Evolutionary conservation across 2,113 vertebrate genomes (phyloP), one percentile per base, ranked within the genome.

Genomic region (Dermatemys mawii): DNA sequence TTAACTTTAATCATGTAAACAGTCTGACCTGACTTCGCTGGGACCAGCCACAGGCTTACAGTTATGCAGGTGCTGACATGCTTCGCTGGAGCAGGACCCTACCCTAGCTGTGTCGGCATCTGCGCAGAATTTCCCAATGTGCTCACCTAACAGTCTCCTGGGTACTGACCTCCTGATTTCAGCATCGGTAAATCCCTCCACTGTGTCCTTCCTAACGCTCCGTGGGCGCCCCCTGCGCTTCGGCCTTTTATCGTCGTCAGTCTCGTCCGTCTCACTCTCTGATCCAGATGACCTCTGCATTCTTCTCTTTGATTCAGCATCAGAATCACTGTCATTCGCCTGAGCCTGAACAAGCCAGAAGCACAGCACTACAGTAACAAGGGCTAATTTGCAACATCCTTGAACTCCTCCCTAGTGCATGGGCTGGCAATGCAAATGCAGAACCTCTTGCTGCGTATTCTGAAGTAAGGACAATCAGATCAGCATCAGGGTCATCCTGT

Each of bases 291-390:
- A 99, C 26, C 98, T 98, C 96, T 99, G 98, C 2, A 98, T 98
- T 96, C 99, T 99, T 82, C 99, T 98, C 97, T 99, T 99, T 32
- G 99, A 99, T 90, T 99, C 99, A 7, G 98, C 98, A 67, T 99
- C 99, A 1, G 99, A 99, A 89, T 99, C 99, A 17, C 99, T 99
- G 92, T 99, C 99, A 54, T 99, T 99, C 78, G 99, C 98, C 95
- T 98, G 99, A 86, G 99, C 98, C 99, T 99, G 96, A 57, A 87
- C 27, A 22, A 57, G 46, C 54, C 88, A 60, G 55, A 81, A 90
- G 70, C 86, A 78, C 13, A 96, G n/a, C 50, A 96, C 27, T 2
- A 51, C 24, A 81, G 50, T 50, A 87, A 24, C 41, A 88, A 19
- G 54, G 75, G 49, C 55, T 82, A 3, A n/a, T 53, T 49, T 83